Evolutionary conservation across 2,888 invertebrate species (phyloP).

Genomic region (Ceratothoa steindachneri): DNA sequence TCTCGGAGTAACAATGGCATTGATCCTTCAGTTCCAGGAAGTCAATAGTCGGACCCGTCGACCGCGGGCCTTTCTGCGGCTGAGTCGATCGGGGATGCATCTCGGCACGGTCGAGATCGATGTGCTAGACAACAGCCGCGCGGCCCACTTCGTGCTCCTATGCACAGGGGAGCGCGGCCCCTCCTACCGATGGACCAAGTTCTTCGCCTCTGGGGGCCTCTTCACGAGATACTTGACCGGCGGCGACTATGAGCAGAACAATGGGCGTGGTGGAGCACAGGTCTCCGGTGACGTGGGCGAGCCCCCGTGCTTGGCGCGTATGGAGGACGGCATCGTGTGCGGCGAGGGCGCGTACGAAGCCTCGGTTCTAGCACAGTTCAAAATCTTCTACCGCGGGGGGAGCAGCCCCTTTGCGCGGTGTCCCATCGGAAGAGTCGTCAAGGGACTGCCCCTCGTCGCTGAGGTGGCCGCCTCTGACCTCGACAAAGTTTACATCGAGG

Average conservation of each 20-base stretch:
- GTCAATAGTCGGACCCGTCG: not conserved
- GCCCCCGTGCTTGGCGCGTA: not conserved
- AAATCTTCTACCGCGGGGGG: not conserved
- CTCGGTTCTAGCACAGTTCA: constrained; percentile 1
- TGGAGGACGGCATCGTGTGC: not conserved
- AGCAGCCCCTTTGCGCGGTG: constrained; percentile 8
- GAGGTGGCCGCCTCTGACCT: not conserved
- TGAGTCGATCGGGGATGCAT: not conserved
- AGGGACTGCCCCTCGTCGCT: not conserved
- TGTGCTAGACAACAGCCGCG: not conserved
- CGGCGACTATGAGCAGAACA: constrained; percentile 2
- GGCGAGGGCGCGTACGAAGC: not conserved
- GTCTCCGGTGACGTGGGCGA: not conserved
- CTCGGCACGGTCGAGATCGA: not conserved
- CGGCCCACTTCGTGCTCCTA: not conserved
- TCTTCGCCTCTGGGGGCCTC: not conserved
- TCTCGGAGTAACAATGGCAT: too few species aligned
- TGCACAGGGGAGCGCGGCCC: not conserved
- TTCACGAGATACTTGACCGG: not conserved
- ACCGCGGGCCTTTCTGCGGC: not conserved
- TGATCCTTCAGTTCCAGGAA: not conserved
- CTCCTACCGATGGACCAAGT: constrained; percentile 4
- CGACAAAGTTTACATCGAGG: not conserved
- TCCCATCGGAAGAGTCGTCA: not conserved
- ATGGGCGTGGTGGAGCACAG: not conserved